Conservation (phyloP, 2,888 invertebrate species). For the Clitarchus hookeri region DNA sequence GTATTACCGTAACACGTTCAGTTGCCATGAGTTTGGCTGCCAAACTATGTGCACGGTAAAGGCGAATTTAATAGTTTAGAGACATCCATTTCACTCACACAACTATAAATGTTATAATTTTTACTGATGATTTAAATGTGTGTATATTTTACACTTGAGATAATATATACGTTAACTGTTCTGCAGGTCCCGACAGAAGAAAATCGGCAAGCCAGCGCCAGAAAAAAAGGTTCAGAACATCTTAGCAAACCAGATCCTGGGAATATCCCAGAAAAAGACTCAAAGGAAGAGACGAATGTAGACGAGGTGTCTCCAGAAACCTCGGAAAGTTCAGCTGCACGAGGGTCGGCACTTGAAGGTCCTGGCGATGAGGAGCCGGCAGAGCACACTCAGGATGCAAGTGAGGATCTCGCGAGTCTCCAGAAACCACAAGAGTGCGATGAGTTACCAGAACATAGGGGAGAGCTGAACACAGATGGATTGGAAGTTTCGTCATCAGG, state of each 20-base stretch:
- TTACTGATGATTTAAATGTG: too few species aligned
- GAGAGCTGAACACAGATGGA: not conserved
- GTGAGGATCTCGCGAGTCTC: slow-evolving; percentile 36
- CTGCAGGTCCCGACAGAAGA: not conserved
- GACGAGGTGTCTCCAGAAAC: not conserved
- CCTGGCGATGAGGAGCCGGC: not conserved
- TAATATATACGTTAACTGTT: not conserved
- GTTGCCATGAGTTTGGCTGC: too few species aligned
- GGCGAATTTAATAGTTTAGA: too few species aligned
- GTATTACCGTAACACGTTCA: too few species aligned
- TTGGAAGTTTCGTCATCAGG: slow-evolving; percentile 26
- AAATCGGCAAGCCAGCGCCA: not conserved
- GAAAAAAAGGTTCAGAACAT: not conserved
- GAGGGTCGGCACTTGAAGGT: not conserved
- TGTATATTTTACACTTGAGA: too few species aligned
- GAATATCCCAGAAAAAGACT: not conserved
- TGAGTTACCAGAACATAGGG: slow-evolving; percentile 32
- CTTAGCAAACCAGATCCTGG: not conserved
- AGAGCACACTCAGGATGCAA: slow-evolving; percentile 7
- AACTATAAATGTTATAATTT: too few species aligned
- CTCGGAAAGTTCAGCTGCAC: not conserved
- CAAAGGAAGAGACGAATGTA: not conserved
- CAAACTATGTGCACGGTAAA: too few species aligned
- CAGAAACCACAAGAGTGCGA: slow-evolving; percentile 43
- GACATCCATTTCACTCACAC: too few species aligned